Evolutionary conservation across 1,140 invertebrate genomes (phyloP).

Genomic region (Drosophila yakuba): DNA sequence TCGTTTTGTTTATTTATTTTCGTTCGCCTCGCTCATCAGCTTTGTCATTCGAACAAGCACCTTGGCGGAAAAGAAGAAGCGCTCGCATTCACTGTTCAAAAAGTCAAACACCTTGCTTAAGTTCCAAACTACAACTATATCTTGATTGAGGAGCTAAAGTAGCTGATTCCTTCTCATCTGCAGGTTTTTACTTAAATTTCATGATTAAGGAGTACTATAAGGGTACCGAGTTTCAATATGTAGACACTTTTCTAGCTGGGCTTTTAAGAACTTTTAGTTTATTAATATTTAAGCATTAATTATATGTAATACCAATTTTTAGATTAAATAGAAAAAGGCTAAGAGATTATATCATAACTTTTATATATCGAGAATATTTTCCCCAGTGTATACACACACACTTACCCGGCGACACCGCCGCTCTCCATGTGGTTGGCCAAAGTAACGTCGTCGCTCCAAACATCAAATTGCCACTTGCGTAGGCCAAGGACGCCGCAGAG

Average conservation of each 20-base stretch:
- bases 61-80: conserved; percentile 22
- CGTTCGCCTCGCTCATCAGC: conserved; percentile 28
- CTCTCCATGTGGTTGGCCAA: conserved; percentile 99
- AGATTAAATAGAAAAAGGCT: no score
- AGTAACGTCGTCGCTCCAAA: conserved; percentile 99
- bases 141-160: no score
- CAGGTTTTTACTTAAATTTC: no score
- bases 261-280: no score
- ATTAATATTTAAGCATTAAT: no score
- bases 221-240: no score
- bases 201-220: no score
- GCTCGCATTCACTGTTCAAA: not conserved
- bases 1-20: conserved; percentile 47
- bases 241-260: no score
- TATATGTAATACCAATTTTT: no score
- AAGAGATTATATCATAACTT: no score
- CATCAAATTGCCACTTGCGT: conserved; percentile 99
- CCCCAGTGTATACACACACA: conserved; percentile 29
- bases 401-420: conserved; percentile 96
- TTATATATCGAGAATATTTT: not conserved
- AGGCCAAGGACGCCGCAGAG: conserved; percentile 98
- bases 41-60: conserved; percentile 35
- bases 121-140: no score
- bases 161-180: no score
- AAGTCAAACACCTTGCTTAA: not conserved